These are phyloP conservation scores for Macrophya alboannulata DNA, from an alignment of 2,888 invertebrate species.

Conservation along the genomic window DNA sequence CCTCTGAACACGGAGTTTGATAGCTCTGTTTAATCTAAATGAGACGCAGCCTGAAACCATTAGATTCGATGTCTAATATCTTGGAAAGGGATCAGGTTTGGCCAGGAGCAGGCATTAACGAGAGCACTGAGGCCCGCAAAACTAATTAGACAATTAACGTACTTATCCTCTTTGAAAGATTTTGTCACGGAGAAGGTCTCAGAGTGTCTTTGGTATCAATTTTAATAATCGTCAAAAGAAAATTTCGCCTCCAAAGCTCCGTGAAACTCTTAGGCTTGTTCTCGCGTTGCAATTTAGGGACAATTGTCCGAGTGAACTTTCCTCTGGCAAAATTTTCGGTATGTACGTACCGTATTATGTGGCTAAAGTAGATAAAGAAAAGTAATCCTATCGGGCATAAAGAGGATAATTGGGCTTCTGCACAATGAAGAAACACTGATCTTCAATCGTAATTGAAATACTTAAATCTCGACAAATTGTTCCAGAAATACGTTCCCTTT, in stretches of 20 bases:
- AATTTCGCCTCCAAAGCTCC: not conserved
- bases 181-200: not conserved
- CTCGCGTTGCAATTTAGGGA: not conserved
- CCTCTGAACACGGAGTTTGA: not conserved
- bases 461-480: not conserved
- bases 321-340: not conserved
- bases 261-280: slow-evolving; percentile 4
- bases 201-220: not conserved
- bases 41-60: not conserved
- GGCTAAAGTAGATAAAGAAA: not conserved
- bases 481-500: not conserved
- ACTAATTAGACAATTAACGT: not conserved
- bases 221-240: not conserved
- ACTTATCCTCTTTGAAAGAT: not conserved
- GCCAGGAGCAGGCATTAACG: not conserved
- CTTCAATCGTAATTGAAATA: not conserved
- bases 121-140: not conserved
- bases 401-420: not conserved
- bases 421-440: not conserved
- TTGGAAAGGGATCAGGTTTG: not conserved
- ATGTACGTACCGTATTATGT: not conserved
- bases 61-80: not conserved
- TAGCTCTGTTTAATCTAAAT: not conserved
- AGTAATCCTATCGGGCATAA: not conserved
- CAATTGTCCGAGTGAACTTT: not conserved